Base-by-base conservation (phyloP, 2,797 vertebrate genomes). In the Arnoldichthys spilopterus region DNA sequence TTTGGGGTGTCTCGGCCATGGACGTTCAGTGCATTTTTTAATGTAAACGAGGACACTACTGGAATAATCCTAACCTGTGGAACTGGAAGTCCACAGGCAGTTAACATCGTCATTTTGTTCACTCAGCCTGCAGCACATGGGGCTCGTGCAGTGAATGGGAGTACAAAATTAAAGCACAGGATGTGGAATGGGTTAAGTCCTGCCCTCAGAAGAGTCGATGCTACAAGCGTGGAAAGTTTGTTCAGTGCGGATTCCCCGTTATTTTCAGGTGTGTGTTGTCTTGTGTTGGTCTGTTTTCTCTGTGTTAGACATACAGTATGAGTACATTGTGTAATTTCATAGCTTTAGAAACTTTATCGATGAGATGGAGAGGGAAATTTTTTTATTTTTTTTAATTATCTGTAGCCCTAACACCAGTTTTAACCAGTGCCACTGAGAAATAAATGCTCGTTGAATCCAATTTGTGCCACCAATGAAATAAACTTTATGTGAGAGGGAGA, bases 231-330 rank as follows among this genome's bases (percentile, higher is more conserved):
- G 32, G 0, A 28, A 61, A 53, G 30, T 67, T 28, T 45, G 5
- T 22, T 26, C 71, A 12, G 40, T 54, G 30, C 32, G 71, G 28
- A 34, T 0, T 28, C 79, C 20, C 51, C 22, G 20, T 63, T 30
- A 24, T 12, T 67, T 61, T 15, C 76, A 82, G 79, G 83, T 82
- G 56, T 81, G 54, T 78, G 59, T 20, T 71, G 20, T 59, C 40
- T 64, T 64, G 6, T 12, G 13, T 56, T 4, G 13, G 7, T 26
- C 1, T 56, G 3, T 20, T 53, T 30, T 40, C 6, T n/a, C n/a
- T n/a, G n/a, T n/a, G n/a, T n/a, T n/a, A n/a, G n/a, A n/a, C n/a
- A n/a, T n/a, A n/a, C n/a, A n/a, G n/a, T n/a, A n/a, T n/a, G n/a
- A n/a, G n/a, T n/a, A n/a, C n/a, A n/a, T n/a, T n/a, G n/a, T n/a